Evolutionary conservation across 2,797 vertebrate genomes (phyloP).

Genomic region (Periophthalmus magnuspinnatus): DNA sequence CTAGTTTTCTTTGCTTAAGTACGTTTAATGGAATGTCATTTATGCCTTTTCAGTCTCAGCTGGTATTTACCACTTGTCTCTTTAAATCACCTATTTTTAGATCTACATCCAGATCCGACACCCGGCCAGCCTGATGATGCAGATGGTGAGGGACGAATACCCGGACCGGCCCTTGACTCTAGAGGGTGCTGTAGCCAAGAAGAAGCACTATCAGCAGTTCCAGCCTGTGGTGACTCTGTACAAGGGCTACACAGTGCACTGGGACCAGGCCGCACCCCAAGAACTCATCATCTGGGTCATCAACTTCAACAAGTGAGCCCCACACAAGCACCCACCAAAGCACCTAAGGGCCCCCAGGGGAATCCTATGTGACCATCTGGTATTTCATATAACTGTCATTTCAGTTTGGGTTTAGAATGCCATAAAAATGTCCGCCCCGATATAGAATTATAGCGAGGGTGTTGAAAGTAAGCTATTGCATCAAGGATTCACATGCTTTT

Average conservation of each 20-base stretch:
- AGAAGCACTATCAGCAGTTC: conserved; percentile 95
- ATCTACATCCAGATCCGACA: conserved; percentile 92
- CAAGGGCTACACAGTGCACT: conserved; percentile 94
- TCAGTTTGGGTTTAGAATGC: not conserved
- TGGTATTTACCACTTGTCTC: not conserved
- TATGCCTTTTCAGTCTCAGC: not conserved
- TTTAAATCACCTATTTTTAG: conserved; percentile 58
- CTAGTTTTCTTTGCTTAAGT: not conserved
- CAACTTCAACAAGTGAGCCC: conserved; percentile 92
- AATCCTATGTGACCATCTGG: not conserved
- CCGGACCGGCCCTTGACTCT: conserved; percentile 82
- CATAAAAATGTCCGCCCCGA: not conserved
- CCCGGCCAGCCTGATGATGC: conserved; percentile 86
- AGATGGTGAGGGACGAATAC: conserved; percentile 90
- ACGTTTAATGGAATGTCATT: not conserved
- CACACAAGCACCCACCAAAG: not conserved
- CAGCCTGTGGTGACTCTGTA: conserved; percentile 90
- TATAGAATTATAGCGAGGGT: conserved; percentile 1
- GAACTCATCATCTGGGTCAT: conserved; percentile 95
- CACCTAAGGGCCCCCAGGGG: not conserved
- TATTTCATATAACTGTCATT: not conserved
- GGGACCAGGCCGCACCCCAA: conserved; percentile 88
- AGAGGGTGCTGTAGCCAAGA: conserved; percentile 90
- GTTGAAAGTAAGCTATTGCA: not conserved
- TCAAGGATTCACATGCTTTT: not conserved